These are phyloP conservation scores for Pterocles orientalis DNA, from an alignment of 2,113 vertebrate species.

Conservation along the genomic window DNA sequence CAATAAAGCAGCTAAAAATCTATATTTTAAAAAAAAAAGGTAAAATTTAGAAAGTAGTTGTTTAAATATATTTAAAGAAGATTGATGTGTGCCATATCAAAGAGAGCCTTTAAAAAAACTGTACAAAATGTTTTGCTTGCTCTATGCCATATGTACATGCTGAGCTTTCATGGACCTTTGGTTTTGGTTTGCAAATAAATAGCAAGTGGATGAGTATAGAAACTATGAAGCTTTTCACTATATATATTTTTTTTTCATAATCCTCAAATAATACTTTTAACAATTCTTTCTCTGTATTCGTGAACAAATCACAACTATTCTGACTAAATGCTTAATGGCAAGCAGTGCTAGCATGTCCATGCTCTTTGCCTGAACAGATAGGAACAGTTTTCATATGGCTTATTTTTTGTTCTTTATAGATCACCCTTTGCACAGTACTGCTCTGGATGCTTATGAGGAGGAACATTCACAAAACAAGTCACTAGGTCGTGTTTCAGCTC, in stretches of 20 bases:
- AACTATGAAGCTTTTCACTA: background rate
- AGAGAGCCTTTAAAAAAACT: background rate
- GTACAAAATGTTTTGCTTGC: background rate
- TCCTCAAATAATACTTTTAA: background rate
- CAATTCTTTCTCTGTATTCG: background rate
- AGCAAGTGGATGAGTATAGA: background rate
- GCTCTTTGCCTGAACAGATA: background rate
- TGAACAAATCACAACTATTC: background rate
- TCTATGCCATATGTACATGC: accelerated
- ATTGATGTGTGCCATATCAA: background rate
- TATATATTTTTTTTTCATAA: background rate
- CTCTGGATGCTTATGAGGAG: constrained; percentile 64
- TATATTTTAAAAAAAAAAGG: accelerated
- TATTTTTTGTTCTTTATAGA: constrained; percentile 43
- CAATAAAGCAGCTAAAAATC: background rate
- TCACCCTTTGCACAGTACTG: constrained; percentile 80
- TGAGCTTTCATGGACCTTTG: background rate
- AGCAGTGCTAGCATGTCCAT: background rate
- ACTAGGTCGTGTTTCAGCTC: background rate
- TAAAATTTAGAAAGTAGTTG: background rate
- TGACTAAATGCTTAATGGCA: background rate
- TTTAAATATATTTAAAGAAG: background rate
- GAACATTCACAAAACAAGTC: background rate
- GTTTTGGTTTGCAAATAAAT: background rate
- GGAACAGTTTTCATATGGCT: background rate